Base-by-base conservation (phyloP, 35 echinoderm and acorn worm genomes). In the Apostichopus japonicus region DNA sequence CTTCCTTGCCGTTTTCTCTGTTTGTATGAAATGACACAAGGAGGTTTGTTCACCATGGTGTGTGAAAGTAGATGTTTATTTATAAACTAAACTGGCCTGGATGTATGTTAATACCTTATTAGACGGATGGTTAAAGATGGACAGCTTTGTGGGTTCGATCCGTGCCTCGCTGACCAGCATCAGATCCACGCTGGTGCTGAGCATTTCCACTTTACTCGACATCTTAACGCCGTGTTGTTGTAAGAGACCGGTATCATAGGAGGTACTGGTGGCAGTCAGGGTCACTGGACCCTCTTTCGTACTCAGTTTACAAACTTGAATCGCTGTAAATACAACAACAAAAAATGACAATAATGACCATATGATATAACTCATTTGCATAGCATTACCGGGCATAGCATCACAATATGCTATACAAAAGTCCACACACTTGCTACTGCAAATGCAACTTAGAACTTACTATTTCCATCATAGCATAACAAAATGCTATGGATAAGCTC, bases 61-160 rank as follows among this genome's bases (percentile, higher is more conserved):
- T 44, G 33, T 44, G 33, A 44, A 44, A 44, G 33, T 44, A 44
- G 33, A 44, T 44, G 33, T 44, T 4, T 44, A 44, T 44, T 44
- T 44, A 44, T 44, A 44, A 44, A 44, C 33, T 44, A 44, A 44
- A 44, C 33, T 44, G 33, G 33, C 33, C 33, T 44, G 33, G 33
- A 44, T 44, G 33, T 44, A 44, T 44, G 33, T 44, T 59, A 84
- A 27, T 88, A 99, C 97, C 95, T 91, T 93, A 72, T 96, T 99
- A n/a, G 97, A 99, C 23, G 97, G 97, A 95, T 99, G 97, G 86
- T 99, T 99, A 87, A 99, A 99, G 0, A 99, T 93, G 33, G 95
- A 91, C 13, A 99, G 84, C 53, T 19, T 92, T 33, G 93, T 88
- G 8, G 97, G 97, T 24, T 96, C 93, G 19, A 99, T 92, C 51